Evolutionary conservation across 2,888 invertebrate genomes (phyloP), one percentile per base, ranked within the genome.

Genomic region (Scrobipalpa atriplicella): DNA sequence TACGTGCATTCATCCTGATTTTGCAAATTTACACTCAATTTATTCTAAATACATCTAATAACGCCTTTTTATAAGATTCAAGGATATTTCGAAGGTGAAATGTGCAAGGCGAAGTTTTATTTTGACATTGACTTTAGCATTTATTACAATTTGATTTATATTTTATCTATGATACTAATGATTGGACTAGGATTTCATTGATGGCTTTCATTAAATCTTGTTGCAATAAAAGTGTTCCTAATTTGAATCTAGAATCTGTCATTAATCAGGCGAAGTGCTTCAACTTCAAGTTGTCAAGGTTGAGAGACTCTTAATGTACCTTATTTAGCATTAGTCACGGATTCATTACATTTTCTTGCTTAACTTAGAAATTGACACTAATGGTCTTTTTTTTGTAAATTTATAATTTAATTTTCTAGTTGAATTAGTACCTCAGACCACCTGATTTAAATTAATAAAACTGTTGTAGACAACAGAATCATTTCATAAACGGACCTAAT

Each of bases 271-370:
- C 13, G 13, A 13, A 47, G 47, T 7, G 11, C 0, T 13, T 13
- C 3, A 47, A 47, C 0, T 13, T 13, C 3, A 47, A 47, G n/a
- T 47, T 10, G 11, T 11, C 54, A 54, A 54, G 54, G 54, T 10
- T 54, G 21, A 54, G 21, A 16, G 7, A 6, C 52, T 52, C 5
- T 54, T 54, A 54, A 54, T 54, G 54, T 18, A 21, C 54, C 18
- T 18, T 19, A 54, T 54, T 54, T 11, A 10, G 18, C 54, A 54
- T 62, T 60, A 60, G 60, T 19, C 41, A 62, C 62, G 38, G 39
- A 19, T 43, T 8, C 18, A 21, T 54, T 54, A n/a, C 18, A 21
- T 18, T 21, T 54, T 54, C 19, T 47, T 47, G 47, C 47, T 16
- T 47, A n/a, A 47, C 16, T n/a, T n/a, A 47, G n/a, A 47, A 47